A percentile compares a stretch with the other conserved stretches of the same genome.
These are phyloP conservation scores for Drosophila koepferae DNA, from an alignment of 2,888 invertebrate genomes.

Conservation along the genomic window DNA sequence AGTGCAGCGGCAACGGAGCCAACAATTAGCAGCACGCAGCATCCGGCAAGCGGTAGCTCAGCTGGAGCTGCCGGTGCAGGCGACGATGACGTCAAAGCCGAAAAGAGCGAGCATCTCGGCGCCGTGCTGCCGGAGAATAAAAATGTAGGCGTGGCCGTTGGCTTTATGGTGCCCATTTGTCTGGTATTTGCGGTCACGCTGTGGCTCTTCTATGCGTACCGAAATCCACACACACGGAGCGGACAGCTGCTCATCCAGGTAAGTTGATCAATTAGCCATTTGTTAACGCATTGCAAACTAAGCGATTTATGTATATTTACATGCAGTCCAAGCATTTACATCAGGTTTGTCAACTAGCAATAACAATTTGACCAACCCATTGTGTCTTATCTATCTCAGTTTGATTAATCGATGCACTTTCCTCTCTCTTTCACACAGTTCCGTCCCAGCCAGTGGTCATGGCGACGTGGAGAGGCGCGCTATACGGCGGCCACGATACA, in stretches of 20 bases:
- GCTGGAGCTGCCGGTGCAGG: background rate
- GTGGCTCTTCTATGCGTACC: conserved; percentile 97
- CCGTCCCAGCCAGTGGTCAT: conserved; percentile 97
- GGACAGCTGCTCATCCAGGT: conserved; percentile 99
- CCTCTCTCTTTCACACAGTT: conserved; percentile 88
- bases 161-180: conserved; percentile 89
- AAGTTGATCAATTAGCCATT: conserved; percentile 80
- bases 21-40: conserved; percentile 50
- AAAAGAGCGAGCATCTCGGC: conserved; percentile 50
- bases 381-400: background rate
- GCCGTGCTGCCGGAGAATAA: conserved; percentile 64
- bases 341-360: conserved; percentile 80
- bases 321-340: conserved; percentile 85
- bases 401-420: conserved; percentile 9
- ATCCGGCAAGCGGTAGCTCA: conserved; percentile 8
- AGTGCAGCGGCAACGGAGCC: conserved; percentile 50
- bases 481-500: conserved; percentile 98
- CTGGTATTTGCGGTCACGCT: conserved; percentile 89
- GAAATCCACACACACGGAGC: conserved; percentile 97
- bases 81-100: background rate
- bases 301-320: conserved; percentile 58
- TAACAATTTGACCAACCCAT: background rate
- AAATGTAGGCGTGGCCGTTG: conserved; percentile 86
- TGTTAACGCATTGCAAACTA: background rate
- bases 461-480: conserved; percentile 95